Conservation (phyloP, 92 coral and sea anemone genomes). For the Phenganax marumi region DNA sequence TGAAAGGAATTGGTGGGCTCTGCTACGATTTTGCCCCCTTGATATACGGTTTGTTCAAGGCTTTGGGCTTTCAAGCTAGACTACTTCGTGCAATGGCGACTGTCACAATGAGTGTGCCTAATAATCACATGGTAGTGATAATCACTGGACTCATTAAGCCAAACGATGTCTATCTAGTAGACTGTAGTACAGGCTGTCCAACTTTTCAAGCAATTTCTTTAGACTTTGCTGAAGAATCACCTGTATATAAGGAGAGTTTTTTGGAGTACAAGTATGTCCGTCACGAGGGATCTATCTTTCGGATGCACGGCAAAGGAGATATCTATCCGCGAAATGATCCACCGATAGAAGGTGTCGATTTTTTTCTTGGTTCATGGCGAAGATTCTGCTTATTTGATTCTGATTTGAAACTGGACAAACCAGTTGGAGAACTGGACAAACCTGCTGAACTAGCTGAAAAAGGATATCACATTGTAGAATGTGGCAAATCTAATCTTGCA, state of each 20-base stretch:
- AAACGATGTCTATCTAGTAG: constrained; percentile 13
- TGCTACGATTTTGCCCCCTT: too few species aligned
- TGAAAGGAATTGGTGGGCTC: neutral
- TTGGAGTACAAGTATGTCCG: constrained; percentile 16
- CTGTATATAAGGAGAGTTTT: constrained; percentile 21
- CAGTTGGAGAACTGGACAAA: neutral
- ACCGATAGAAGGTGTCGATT: too few species aligned
- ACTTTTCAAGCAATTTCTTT: constrained; percentile 17
- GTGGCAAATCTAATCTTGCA: neutral
- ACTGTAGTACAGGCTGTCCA: constrained; percentile 18
- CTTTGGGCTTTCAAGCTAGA: neutral
- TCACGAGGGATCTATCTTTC: neutral
- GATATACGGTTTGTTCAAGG: neutral
- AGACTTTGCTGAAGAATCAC: constrained; percentile 1
- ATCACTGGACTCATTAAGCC: neutral
- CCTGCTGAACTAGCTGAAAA: neutral
- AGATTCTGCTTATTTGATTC: neutral
- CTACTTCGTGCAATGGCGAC: neutral
- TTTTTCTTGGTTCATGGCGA: neutral
- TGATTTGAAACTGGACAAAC: neutral
- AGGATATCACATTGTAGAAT: neutral
- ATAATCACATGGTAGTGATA: neutral
- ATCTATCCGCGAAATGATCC: too few species aligned
- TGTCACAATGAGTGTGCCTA: neutral
- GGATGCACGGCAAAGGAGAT: neutral